Evolutionary conservation across 1,140 invertebrate genomes (phyloP).

Genomic region (Lasioglossum baleicum): DNA sequence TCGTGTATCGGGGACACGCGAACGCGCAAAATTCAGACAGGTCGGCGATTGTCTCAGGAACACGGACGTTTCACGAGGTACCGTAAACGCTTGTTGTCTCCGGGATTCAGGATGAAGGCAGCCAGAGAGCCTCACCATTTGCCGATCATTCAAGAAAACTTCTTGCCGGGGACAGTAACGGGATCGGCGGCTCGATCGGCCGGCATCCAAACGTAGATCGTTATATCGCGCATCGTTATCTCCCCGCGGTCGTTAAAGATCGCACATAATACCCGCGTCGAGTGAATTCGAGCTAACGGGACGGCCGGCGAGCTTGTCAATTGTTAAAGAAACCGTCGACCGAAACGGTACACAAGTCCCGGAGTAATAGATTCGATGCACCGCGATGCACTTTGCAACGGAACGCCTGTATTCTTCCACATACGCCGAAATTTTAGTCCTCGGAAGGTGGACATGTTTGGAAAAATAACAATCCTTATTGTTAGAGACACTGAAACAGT

Average conservation of each 20-base stretch:
- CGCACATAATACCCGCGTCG: slow-evolving; percentile 47
- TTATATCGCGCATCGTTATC: slow-evolving; percentile 73
- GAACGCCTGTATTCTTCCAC: no score
- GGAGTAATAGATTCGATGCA: slow-evolving; percentile 45
- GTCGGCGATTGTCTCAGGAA: not conserved
- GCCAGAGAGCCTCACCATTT: slow-evolving; percentile 4
- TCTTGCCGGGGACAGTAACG: slow-evolving; percentile 47
- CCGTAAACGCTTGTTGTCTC: slow-evolving; percentile 10
- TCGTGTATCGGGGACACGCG: slow-evolving; percentile 4
- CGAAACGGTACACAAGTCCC: slow-evolving; percentile 43
- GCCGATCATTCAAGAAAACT: slow-evolving; percentile 42
- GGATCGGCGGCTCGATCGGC: slow-evolving; percentile 54
- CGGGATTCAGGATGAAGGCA: slow-evolving; percentile 15
- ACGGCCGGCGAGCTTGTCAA: slow-evolving; percentile 41
- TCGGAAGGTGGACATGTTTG: no score
- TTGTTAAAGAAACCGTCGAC: slow-evolving; percentile 54
- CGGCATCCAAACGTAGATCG: slow-evolving; percentile 65
- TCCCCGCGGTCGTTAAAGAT: slow-evolving; percentile 56
- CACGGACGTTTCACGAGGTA: not conserved
- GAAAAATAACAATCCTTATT: no score
- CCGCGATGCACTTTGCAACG: not conserved
- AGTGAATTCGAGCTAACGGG: slow-evolving; percentile 59
- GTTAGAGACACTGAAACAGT: no score
- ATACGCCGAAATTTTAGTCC: no score
- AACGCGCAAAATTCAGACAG: not conserved